Evolutionary conservation across 2,888 invertebrate genomes (phyloP), one percentile per base, ranked within the genome.

Genomic region (Standfussiana lucernea): DNA sequence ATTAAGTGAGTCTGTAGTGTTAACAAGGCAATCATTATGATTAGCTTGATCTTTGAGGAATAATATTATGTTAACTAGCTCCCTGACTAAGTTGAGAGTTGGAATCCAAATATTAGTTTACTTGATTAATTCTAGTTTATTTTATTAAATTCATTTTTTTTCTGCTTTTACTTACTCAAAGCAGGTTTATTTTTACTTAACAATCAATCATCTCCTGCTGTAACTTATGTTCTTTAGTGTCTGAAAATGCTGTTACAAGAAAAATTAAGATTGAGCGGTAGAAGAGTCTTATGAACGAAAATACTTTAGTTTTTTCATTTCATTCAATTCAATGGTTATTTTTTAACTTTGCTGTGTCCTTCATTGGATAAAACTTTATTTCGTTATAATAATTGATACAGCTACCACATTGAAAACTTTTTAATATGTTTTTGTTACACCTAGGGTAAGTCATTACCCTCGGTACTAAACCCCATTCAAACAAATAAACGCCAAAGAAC

Each of bases 11-110:
- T 37, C 40, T 74, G 56, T 61, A 66, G 32, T 71, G 71, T 70
- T 84, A 82, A 84, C 75, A 80, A 72, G 45, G 65, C 77, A 77
- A 86, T 84, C 42, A 65, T 72, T 80, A 69, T 77, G 65, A 86
- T 82, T 70, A 42, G 42, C 50, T 70, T 71, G 66, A 75, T 72
- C 37, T 75, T 73, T 28, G 28, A 42, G 42, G 53, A 61, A 82
- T 82, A 72, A 82, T 79, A 82, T 81, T 79, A 53, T 73, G 62
- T 59, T 73, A 70, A 59, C 47, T 71, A 42, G 64, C 77, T 82
- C 35, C 18, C 18, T 50, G 62, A n/a, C 45, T 15, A 61, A 69
- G 69, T 78, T 79, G 35, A 42, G 59, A 82, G 65, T 80, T 65
- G 5, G 40, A 61, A 71, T 50, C 32, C 35, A 71, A 78, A 72